Evolutionary conservation across 2,113 vertebrate species (phyloP).

Genomic region (Shinisaurus crocodilurus): DNA sequence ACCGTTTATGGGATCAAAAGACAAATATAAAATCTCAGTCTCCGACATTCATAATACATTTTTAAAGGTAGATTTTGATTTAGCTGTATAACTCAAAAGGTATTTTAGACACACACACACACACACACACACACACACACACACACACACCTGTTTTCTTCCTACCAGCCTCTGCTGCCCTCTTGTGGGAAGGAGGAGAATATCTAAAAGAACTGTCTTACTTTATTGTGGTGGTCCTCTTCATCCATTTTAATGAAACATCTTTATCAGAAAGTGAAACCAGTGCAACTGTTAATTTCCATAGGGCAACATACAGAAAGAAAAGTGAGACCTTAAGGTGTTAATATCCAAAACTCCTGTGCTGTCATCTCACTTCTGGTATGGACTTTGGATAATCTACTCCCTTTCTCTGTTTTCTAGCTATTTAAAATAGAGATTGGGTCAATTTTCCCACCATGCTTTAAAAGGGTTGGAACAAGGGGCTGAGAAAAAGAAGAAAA

Average conservation of each 20-base stretch:
- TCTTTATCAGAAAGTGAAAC: neutral
- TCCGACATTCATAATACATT: neutral
- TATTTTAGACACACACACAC: neutral
- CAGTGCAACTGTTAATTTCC: neutral
- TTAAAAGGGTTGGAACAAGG: neutral
- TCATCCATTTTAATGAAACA: neutral
- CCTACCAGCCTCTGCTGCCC: conserved; percentile 16
- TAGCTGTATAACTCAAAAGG: conserved; percentile 1
- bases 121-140: neutral
- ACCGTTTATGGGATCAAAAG: conserved; percentile 5
- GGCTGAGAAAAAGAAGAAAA: neutral
- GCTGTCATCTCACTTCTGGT: neutral
- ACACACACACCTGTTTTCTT: neutral
- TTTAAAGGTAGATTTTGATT: conserved; percentile 24
- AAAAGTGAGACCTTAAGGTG: neutral
- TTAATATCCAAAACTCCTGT: neutral
- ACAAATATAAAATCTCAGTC: neutral
- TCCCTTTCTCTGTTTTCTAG: neutral
- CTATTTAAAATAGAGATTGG: neutral
- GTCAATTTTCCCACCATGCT: neutral
- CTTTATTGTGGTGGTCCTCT: neutral
- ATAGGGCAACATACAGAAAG: neutral
- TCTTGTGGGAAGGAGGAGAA: conserved; percentile 27
- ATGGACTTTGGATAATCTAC: neutral
- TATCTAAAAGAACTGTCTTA: neutral